phyloP scores from a whole-genome alignment of 2,113 vertebrate genomes.

The Syngnathoides biaculeatus region DNA sequence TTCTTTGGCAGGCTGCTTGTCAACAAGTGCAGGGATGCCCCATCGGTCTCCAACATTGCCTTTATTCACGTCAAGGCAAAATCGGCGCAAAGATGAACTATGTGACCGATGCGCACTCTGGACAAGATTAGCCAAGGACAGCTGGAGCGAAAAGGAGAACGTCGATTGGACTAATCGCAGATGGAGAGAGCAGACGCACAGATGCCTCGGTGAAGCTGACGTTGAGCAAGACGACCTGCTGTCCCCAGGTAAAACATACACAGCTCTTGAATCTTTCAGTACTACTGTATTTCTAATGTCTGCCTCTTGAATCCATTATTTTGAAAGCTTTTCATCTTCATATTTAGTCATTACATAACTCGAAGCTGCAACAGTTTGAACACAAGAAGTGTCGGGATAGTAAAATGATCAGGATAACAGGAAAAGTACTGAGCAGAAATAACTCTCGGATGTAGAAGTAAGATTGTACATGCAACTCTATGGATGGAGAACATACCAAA shows the following conservation, averaged over 20 bases:
- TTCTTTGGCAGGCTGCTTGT: slow-evolving; percentile 40
- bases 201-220: background rate
- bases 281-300: background rate
- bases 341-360: too few species aligned
- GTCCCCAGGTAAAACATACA: slow-evolving; percentile 48
- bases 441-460: too few species aligned
- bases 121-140: background rate
- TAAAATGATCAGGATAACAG: too few species aligned
- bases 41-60: slow-evolving; percentile 18
- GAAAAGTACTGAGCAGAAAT: too few species aligned
- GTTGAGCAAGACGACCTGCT: slow-evolving; percentile 13
- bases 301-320: too few species aligned
- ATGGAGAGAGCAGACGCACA: slow-evolving; percentile 4
- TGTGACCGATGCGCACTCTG: background rate
- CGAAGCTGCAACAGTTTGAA: too few species aligned
- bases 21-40: slow-evolving; percentile 31
- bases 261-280: too few species aligned
- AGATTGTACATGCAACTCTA: too few species aligned
- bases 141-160: slow-evolving; percentile 6
- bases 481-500: too few species aligned
- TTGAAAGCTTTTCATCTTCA: too few species aligned
- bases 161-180: background rate
- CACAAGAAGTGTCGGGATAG: too few species aligned
- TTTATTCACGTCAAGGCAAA: slow-evolving; percentile 46
- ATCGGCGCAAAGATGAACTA: slow-evolving; percentile 5